A percentile compares a stretch with the other conserved stretches of the same genome.
These are phyloP conservation scores for Azemiops feae DNA, from an alignment of 2,113 vertebrate genomes.

Conservation along the genomic window DNA sequence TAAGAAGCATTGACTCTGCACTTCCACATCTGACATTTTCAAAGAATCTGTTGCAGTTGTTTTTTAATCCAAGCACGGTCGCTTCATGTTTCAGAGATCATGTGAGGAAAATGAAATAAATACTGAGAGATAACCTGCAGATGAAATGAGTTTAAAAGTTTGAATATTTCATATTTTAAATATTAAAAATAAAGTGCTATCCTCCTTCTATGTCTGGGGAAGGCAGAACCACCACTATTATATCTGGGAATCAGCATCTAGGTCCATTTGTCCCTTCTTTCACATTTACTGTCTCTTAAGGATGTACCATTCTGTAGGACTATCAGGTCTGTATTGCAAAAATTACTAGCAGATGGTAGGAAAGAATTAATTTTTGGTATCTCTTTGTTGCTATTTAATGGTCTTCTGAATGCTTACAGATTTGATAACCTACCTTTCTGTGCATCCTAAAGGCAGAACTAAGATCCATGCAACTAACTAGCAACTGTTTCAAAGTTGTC, in stretches of 20 bases:
- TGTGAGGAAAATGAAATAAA: not conserved
- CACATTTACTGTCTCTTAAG: not conserved
- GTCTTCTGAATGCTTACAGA: not conserved
- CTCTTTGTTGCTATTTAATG: not conserved
- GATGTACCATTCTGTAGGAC: not conserved
- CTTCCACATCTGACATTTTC: not conserved
- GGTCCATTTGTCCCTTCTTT: not conserved
- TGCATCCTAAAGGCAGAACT: not conserved
- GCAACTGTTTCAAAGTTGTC: not conserved
- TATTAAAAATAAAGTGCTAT: not conserved
- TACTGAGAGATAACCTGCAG: not conserved
- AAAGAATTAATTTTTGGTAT: not conserved
- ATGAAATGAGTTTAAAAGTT: not conserved
- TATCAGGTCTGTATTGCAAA: not conserved
- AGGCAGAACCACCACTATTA: not conserved
- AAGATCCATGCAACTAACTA: not conserved
- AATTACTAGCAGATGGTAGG: not conserved
- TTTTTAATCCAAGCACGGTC: not conserved
- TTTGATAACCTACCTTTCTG: not conserved
- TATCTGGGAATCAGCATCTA: not conserved
- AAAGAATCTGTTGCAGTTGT: not conserved
- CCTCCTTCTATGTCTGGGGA: not conserved
- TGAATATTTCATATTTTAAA: not conserved
- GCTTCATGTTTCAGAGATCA: not conserved
- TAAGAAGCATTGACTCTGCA: not conserved